Evolutionary conservation across 2,797 vertebrate genomes (phyloP), one percentile per base, ranked within the genome.

Genomic region (Cercopithecus diana): DNA sequence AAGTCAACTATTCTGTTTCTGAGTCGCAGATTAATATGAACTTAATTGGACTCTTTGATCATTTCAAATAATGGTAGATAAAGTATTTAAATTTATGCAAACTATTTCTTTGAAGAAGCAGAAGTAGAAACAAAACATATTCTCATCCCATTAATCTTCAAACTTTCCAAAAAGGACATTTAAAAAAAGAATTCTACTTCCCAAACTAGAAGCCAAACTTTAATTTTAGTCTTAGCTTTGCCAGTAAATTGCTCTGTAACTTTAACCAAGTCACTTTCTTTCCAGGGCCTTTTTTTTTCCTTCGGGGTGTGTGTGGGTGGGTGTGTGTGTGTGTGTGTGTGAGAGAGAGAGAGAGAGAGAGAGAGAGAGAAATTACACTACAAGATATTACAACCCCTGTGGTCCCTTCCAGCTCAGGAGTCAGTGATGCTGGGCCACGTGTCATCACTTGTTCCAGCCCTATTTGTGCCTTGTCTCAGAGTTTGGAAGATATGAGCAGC

Each of bases 51-150:
- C 19, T 55, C 75, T 98, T 94, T 95, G 91, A 97, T 97, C 91
- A 80, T 95, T 89, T 91, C 86, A 93, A 90, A 95, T 93, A 96
- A 96, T 94, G 91, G 48, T 58, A 41, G 43, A 85, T 72, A 94
- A 95, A 61, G 55, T 97, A 97, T 96, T 94, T 97, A 98, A 97
- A 97, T 97, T 67, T 96, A 96, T 97, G 90, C 55, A 94, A 94
- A 87, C 36, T 45, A 41, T 75, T 94, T 97, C 94, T 97, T 96
- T 95, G 75, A 97, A 98, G 97, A 96, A 94, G 33, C 80, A 97
- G 92, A 96, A 96, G 26, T 64, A 41, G 48, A 96, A 98, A 96
- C 77, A 97, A 97, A 93, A 95, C 87, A 94, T 72, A 87, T 79
- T 97, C 52, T 64, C 80, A 86, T 81, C 28, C 64, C 48, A 93